These are phyloP conservation scores for Liodrosophila aerea DNA, from an alignment of 2,888 invertebrate species.

Conservation along the genomic window DNA sequence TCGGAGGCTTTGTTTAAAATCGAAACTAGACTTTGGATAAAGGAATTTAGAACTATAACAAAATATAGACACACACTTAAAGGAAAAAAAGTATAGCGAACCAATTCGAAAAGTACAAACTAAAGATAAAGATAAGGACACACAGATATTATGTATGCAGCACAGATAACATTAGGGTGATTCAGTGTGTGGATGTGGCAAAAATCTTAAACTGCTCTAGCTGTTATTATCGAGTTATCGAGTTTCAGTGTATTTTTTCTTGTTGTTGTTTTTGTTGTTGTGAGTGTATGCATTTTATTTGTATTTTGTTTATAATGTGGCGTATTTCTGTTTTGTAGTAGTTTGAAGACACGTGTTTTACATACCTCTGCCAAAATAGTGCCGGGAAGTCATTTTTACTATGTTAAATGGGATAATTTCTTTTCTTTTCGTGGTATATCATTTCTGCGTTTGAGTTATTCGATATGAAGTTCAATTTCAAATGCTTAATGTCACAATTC, in stretches of 20 bases:
- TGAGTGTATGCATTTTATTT: slow-evolving; percentile 20
- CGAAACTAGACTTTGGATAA: slow-evolving; percentile 20
- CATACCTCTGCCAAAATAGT: slow-evolving; percentile 83
- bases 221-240: too few relatives aligned
- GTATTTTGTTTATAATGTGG: slow-evolving; percentile 13
- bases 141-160: slow-evolving; percentile 18
- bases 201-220: too few relatives aligned
- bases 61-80: slow-evolving; percentile 20
- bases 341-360: slow-evolving; percentile 71
- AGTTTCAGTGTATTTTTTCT: slow-evolving; percentile 1
- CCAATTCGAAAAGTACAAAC: slow-evolving; percentile 9
- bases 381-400: slow-evolving; percentile 82
- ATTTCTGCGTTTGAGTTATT: slow-evolving; percentile 11
- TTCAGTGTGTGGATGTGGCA: slow-evolving; percentile 33
- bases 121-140: slow-evolving; percentile 18
- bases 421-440: slow-evolving; percentile 4
- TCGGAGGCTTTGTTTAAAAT: slow-evolving; percentile 76
- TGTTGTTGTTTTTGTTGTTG: slow-evolving; percentile 5
- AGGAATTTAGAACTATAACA: slow-evolving; percentile 10
- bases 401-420: slow-evolving; percentile 63
- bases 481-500: slow-evolving; percentile 31
- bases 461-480: slow-evolving; percentile 10
- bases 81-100: slow-evolving; percentile 17
- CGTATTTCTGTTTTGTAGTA: slow-evolving; percentile 26
- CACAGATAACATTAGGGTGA: slow-evolving; percentile 55